These are phyloP conservation scores for Morpho deidamia DNA, from an alignment of 2,888 invertebrate genomes.

Conservation along the genomic window DNA sequence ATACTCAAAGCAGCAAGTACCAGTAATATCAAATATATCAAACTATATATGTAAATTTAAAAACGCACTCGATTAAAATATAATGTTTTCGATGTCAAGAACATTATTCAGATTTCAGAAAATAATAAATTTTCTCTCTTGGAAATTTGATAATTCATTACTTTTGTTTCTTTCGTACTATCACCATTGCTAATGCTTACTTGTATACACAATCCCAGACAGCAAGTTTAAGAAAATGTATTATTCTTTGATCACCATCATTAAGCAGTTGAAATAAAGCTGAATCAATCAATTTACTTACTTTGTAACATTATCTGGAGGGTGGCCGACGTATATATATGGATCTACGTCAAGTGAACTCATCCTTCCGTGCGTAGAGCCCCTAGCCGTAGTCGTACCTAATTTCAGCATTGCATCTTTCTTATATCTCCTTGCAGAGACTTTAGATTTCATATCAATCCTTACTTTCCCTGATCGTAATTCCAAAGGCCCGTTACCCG, in stretches of 20 bases:
- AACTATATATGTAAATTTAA: too few species aligned
- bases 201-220: too few species aligned
- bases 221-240: too few species aligned
- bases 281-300: constrained; percentile 29
- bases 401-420: constrained; percentile 62
- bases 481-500: constrained; percentile 60
- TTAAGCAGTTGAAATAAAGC: neutral
- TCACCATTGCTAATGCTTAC: too few species aligned
- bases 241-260: neutral
- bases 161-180: too few species aligned
- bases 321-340: constrained; percentile 57
- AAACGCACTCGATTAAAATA: too few species aligned
- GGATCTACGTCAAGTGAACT: constrained; percentile 64
- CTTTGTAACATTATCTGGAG: constrained; percentile 65
- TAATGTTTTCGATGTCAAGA: too few species aligned
- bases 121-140: too few species aligned
- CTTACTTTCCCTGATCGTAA: constrained; percentile 56
- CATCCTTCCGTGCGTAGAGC: constrained; percentile 61
- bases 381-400: constrained; percentile 51
- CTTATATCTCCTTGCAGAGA: constrained; percentile 64
- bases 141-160: too few species aligned
- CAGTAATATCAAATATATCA: too few species aligned
- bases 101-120: too few species aligned
- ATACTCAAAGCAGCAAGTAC: too few species aligned
- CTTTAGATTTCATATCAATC: constrained; percentile 52